Evolutionary conservation across 2,113 vertebrate genomes (phyloP).

Genomic region (Triplophysa dalaica): DNA sequence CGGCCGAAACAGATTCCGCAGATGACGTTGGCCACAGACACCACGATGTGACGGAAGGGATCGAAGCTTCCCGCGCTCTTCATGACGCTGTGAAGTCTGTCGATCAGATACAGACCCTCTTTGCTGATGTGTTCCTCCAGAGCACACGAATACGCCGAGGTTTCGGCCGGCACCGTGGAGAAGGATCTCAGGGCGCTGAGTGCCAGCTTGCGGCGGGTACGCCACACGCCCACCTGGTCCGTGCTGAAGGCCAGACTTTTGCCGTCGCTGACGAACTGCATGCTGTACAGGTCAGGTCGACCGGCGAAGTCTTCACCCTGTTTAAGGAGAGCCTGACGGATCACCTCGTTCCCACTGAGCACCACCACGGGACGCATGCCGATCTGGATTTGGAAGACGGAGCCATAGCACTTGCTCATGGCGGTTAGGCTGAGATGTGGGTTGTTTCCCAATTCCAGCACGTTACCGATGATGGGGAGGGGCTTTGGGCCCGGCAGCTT

Average conservation of each 20-base stretch:
- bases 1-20: slow-evolving; percentile 87
- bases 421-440: slow-evolving; percentile 78
- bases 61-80: slow-evolving; percentile 74
- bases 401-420: slow-evolving; percentile 81
- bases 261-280: slow-evolving; percentile 62
- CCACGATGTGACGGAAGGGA: slow-evolving; percentile 78
- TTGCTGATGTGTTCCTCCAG: slow-evolving; percentile 80
- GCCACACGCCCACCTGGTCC: slow-evolving; percentile 71
- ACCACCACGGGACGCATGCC: slow-evolving; percentile 86
- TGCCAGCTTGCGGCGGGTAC: slow-evolving; percentile 75
- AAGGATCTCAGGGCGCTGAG: slow-evolving; percentile 79
- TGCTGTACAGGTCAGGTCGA: slow-evolving; percentile 81
- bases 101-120: slow-evolving; percentile 73
- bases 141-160: slow-evolving; percentile 65
- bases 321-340: slow-evolving; percentile 83
- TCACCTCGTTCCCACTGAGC: slow-evolving; percentile 78
- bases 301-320: slow-evolving; percentile 87
- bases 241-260: slow-evolving; percentile 80
- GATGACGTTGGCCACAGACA: slow-evolving; percentile 87
- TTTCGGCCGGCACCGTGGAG: slow-evolving; percentile 58
- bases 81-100: slow-evolving; percentile 71
- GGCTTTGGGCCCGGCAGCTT: slow-evolving; percentile 81
- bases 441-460: slow-evolving; percentile 75
- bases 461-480: slow-evolving; percentile 81
- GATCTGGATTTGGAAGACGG: slow-evolving; percentile 82